These are phyloP conservation scores for Nomada hirtipes DNA, from an alignment of 2,888 invertebrate species.

Conservation along the genomic window DNA sequence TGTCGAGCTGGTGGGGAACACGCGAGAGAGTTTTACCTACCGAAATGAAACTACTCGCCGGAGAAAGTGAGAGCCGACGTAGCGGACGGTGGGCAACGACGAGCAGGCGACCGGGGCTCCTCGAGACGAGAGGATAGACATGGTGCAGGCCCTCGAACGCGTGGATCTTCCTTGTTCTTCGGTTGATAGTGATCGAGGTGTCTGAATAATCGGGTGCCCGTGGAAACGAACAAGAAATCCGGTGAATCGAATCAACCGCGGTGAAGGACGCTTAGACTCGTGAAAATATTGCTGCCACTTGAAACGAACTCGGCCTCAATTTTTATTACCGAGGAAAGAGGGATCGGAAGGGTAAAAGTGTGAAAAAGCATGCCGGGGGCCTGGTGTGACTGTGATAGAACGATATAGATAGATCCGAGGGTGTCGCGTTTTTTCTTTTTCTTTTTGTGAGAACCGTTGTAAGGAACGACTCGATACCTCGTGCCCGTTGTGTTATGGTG, in stretches of 20 bases:
- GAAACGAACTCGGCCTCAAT: background rate
- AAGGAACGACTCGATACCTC: constrained; percentile 10
- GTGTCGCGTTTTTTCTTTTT: constrained; percentile 22
- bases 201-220: background rate
- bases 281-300: background rate
- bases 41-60: constrained; percentile 82
- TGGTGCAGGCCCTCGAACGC: constrained; percentile 72
- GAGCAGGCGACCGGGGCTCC: constrained; percentile 75
- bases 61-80: constrained; percentile 83
- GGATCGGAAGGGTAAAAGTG: background rate
- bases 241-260: no score
- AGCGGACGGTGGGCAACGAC: constrained; percentile 75
- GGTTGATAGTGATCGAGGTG: background rate
- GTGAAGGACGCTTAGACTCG: background rate
- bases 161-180: constrained; percentile 60
- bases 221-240: background rate
- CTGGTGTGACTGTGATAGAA: constrained; percentile 16
- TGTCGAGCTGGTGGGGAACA: constrained; percentile 60
- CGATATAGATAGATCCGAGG: constrained; percentile 18
- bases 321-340: background rate
- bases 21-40: constrained; percentile 82
- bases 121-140: constrained; percentile 76
- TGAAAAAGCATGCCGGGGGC: background rate
- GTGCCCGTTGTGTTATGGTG: constrained; percentile 70
- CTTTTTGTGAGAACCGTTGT: constrained; percentile 25